Conservation (phyloP, 53 echinoderm and acorn worm species). For the Pentamera pediparva region DNA sequence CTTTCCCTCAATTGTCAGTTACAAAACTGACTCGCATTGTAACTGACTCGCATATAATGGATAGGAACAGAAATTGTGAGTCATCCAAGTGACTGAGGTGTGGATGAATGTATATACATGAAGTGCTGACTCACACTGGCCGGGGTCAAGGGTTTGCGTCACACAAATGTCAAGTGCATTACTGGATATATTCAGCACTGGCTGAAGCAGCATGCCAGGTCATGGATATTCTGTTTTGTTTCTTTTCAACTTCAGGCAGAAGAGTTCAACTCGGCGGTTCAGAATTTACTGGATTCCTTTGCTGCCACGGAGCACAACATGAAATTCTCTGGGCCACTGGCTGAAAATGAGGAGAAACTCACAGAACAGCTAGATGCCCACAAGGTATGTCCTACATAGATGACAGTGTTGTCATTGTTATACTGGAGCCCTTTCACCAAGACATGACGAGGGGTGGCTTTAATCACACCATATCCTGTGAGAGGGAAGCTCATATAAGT, state of each 20-base stretch:
- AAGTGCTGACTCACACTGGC: too few relatives aligned
- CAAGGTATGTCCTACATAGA: conserved; percentile 45
- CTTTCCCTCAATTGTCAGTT: too few relatives aligned
- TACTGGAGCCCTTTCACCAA: too few relatives aligned
- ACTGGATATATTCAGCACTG: neutral
- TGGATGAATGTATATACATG: too few relatives aligned
- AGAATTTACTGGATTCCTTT: conserved; percentile 89
- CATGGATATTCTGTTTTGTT: neutral
- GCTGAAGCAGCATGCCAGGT: neutral
- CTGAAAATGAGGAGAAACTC: conserved; percentile 79
- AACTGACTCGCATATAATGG: too few relatives aligned
- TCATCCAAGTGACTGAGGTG: too few relatives aligned
- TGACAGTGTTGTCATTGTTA: neutral
- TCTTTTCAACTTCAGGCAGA: conserved; percentile 60
- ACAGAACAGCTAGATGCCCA: conserved; percentile 77
- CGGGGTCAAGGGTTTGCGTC: too few relatives aligned
- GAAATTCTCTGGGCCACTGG: conserved; percentile 85
- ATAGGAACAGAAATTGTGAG: too few relatives aligned
- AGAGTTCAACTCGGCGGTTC: conserved; percentile 86
- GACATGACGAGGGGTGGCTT: too few relatives aligned
- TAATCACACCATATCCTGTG: too few relatives aligned
- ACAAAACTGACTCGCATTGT: too few relatives aligned
- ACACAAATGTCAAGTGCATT: neutral
- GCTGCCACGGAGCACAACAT: conserved; percentile 90
- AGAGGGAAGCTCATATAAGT: too few relatives aligned